Base-by-base conservation (phyloP, 2,113 vertebrate species). In the Anoura caudifer region DNA sequence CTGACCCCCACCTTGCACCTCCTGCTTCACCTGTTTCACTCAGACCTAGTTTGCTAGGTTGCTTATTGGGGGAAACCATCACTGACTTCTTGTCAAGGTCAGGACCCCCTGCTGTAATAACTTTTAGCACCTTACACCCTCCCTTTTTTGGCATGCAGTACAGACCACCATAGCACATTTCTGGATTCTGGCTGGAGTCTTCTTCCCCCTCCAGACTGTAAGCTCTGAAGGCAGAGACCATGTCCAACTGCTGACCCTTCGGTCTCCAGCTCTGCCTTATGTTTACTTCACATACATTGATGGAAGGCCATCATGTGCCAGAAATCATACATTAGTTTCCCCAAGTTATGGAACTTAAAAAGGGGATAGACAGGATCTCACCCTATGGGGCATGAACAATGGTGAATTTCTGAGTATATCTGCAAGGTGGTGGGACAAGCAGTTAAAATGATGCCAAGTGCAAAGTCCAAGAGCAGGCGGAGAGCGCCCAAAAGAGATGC, bases 151-250 rank as follows among this genome's bases (percentile, higher is more conserved):
- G 33, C 26, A 41, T 15, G n/a, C 19, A 50, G 36, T 61, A 59
- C 2, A 38, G 33, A 36, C 14, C 5, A 31, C 43, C 31, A 33
- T 16, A 10, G 56, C 22, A 41, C 0, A 0, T 22, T 20, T n/a
- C 50, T 1, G 54, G 43, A 22, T 2, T 0, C 3, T 33, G 65
- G 63, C 79, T 67, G 17, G 7, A 67, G 47, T 26, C 75, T 13
- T 9, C n/a, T 85, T 91, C 28, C 43, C 26, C 1, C 13, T 20
- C 16, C 45, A 36, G 45, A 43, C 33, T 20, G 1, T 33, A 28
- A 54, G 33, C 43, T 26, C 1, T 31, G 47, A 87, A 17, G 38
- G 19, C 24, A 65, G 50, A 94, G 70, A 36, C 63, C 24, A 41
- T 4, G 17, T 43, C 45, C 1, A 2, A 82, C 13, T 14, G 33